These are phyloP conservation scores for Conchocele bisecta DNA, from an alignment of 2,888 invertebrate genomes.

Conservation along the genomic window DNA sequence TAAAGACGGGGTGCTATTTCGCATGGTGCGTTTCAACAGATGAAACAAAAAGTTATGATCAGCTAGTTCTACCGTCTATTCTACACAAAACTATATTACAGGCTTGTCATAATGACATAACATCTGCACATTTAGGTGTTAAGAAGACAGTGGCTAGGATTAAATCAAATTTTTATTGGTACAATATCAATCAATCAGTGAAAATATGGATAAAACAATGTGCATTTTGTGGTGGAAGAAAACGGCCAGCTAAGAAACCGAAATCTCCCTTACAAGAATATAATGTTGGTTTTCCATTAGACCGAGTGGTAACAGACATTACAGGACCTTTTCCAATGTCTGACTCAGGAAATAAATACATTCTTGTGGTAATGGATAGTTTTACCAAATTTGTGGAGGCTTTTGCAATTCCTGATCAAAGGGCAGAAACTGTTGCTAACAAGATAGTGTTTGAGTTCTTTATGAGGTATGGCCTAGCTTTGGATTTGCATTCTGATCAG, in stretches of 20 bases:
- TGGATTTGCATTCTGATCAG: conserved; percentile 5
- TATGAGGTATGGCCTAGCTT: conserved; percentile 3
- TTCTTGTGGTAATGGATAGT: conserved; percentile 15
- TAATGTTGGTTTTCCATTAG: conserved; percentile 43
- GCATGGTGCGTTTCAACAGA: neutral
- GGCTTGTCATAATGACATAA: neutral
- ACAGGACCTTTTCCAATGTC: conserved; percentile 45
- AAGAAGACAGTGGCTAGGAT: conserved; percentile 11
- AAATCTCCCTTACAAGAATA: conserved; percentile 12
- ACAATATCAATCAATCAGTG: conserved; percentile 12
- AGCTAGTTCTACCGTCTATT: neutral
- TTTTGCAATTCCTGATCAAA: conserved; percentile 31
- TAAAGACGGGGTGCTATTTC: conserved; percentile 17
- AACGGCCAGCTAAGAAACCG: conserved; percentile 16
- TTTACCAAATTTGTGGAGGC: conserved; percentile 40
- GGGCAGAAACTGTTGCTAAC: conserved; percentile 14
- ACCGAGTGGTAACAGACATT: conserved; percentile 49
- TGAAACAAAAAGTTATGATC: neutral
- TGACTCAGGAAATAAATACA: conserved; percentile 31
- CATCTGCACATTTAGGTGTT: conserved; percentile 13
- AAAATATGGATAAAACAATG: conserved; percentile 8
- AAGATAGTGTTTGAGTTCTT: conserved; percentile 19
- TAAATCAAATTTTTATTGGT: conserved; percentile 16
- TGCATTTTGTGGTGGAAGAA: conserved; percentile 15
- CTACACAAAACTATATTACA: neutral